Evolutionary conservation across 2,113 vertebrate genomes (phyloP).

Genomic region (Mustelus asterias): DNA sequence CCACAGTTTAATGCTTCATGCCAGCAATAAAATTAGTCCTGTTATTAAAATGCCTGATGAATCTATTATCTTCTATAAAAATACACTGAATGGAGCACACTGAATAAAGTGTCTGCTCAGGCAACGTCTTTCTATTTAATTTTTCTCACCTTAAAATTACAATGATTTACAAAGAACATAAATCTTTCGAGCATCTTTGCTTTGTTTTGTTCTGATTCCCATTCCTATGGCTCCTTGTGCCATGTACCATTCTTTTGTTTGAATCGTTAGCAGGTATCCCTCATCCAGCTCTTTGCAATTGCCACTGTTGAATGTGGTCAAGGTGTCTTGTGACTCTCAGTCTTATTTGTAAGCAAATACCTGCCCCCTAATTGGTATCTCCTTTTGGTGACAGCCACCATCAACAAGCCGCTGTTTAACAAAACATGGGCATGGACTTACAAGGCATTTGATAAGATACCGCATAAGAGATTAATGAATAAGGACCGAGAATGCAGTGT

Average conservation of each 20-base stretch:
- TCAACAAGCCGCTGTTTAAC: not conserved
- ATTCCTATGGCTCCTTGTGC: not conserved
- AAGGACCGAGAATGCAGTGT: not conserved
- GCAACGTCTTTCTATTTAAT: not conserved
- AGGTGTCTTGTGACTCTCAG: not conserved
- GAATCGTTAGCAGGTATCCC: not conserved
- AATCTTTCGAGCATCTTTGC: not conserved
- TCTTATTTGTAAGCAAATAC: not conserved
- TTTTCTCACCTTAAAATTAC: not conserved
- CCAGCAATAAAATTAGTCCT: not conserved
- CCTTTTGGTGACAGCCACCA: not conserved
- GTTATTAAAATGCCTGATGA: not conserved
- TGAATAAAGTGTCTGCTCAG: not conserved
- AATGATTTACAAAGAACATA: not conserved
- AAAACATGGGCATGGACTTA: not conserved
- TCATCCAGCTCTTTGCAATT: not conserved
- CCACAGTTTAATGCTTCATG: not conserved
- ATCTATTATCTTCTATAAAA: not conserved
- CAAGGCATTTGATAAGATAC: not conserved
- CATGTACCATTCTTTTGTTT: not conserved
- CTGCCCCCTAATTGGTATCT: not conserved
- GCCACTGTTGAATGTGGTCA: not conserved
- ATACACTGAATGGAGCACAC: not conserved
- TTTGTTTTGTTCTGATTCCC: not conserved
- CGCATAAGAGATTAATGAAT: not conserved